A percentile compares a stretch with the other conserved stretches of the same genome.
Evolutionary conservation across 2,888 invertebrate species (phyloP).

Genomic region (Volucella zonaria): DNA sequence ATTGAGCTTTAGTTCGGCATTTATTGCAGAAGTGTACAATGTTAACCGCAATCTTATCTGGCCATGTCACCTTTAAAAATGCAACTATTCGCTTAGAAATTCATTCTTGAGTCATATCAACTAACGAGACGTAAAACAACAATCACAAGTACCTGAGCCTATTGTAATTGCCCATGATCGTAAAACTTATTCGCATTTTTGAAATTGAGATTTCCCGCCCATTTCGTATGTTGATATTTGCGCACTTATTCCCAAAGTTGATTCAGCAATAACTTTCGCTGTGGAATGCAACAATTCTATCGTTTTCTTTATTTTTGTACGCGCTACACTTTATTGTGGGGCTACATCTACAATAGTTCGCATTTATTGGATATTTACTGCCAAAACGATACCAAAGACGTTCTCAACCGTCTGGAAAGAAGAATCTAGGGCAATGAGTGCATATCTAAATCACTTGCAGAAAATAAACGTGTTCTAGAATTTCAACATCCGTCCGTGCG

Average conservation of each 20-base stretch:
- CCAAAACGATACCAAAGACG: slow-evolving; percentile 32
- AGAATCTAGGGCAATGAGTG: slow-evolving; percentile 45
- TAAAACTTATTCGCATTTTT: background rate
- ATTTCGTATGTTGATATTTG: slow-evolving; percentile 1
- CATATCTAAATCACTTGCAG: slow-evolving; percentile 53
- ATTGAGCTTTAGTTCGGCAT: too few species aligned
- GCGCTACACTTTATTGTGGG: slow-evolving; percentile 17
- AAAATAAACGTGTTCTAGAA: slow-evolving; percentile 70
- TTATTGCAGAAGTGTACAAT: too few species aligned
- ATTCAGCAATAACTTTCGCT: background rate
- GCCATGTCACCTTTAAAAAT: too few species aligned
- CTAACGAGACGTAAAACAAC: too few species aligned
- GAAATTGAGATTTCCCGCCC: slow-evolving; percentile 24
- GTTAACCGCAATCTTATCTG: too few species aligned
- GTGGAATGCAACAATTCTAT: slow-evolving; percentile 31
- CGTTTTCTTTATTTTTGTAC: slow-evolving; percentile 7
- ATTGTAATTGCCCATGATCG: too few species aligned
- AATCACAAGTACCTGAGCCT: too few species aligned
- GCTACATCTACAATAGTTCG: slow-evolving; percentile 46
- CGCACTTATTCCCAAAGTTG: background rate
- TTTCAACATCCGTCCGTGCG: slow-evolving; percentile 12
- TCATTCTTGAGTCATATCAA: too few species aligned
- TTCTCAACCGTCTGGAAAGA: slow-evolving; percentile 54
- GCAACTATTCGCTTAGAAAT: too few species aligned
- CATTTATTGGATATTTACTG: slow-evolving; percentile 64